Conservation (phyloP, 2,888 invertebrate species). For the Diloba caeruleocephala region DNA sequence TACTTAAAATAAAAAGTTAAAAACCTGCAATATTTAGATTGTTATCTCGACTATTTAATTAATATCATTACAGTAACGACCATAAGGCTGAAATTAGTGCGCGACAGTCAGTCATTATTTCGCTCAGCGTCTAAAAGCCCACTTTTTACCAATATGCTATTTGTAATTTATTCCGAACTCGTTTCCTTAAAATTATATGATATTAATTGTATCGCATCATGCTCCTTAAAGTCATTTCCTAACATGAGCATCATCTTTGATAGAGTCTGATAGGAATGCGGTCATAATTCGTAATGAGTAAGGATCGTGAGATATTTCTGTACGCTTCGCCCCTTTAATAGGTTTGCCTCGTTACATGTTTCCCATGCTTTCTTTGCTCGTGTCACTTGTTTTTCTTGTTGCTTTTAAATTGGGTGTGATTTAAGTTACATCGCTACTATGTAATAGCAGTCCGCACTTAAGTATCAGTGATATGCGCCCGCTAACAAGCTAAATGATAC, state of each 20-base stretch:
- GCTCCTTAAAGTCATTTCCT: slow-evolving; percentile 68
- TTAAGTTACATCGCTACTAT: slow-evolving; percentile 69
- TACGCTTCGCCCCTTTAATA: slow-evolving; percentile 84
- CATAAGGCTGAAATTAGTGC: slow-evolving; percentile 25
- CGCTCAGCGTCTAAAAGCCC: slow-evolving; percentile 13
- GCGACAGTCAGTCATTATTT: slow-evolving; percentile 35
- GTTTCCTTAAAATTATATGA: slow-evolving; percentile 78
- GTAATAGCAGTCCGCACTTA: slow-evolving; percentile 60
- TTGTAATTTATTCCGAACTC: slow-evolving; percentile 76
- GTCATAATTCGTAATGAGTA: slow-evolving; percentile 88
- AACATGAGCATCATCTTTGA: slow-evolving; percentile 65
- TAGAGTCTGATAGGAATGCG: slow-evolving; percentile 83
- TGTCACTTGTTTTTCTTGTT: slow-evolving; percentile 61
- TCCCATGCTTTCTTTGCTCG: slow-evolving; percentile 79
- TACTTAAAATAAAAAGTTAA: slow-evolving; percentile 28
- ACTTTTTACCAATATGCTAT: slow-evolving; percentile 73
- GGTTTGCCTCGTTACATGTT: slow-evolving; percentile 81
- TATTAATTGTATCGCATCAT: slow-evolving; percentile 74
- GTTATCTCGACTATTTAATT: slow-evolving; percentile 50
- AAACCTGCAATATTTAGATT: slow-evolving; percentile 32
- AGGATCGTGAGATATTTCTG: slow-evolving; percentile 85
- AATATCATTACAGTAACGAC: slow-evolving; percentile 41
- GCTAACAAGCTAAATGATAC: slow-evolving; percentile 62
- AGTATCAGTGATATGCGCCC: slow-evolving; percentile 59
- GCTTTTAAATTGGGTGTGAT: slow-evolving; percentile 73